Conservation (phyloP, 1,140 invertebrate genomes). For the Drosophila repletoides region DNA sequence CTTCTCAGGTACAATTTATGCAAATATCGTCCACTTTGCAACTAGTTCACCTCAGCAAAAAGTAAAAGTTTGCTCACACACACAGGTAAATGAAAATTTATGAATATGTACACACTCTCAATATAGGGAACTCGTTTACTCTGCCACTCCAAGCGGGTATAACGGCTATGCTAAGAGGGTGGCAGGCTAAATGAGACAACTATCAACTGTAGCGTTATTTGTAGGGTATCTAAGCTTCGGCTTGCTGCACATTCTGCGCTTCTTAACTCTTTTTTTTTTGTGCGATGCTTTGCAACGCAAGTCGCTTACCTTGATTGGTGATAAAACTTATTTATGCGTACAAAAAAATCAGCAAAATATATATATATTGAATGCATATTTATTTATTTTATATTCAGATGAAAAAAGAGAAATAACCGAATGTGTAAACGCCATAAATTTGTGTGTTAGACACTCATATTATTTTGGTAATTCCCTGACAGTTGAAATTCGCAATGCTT, state of each 20-base stretch:
- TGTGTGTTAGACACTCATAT: slow-evolving; percentile 34
- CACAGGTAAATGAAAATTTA: background rate
- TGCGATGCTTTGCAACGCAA: background rate
- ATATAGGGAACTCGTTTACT: slow-evolving; percentile 37
- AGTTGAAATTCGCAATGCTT: slow-evolving; percentile 66
- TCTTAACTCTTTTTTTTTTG: background rate
- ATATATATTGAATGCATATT: slow-evolving; percentile 20
- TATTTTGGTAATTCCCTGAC: slow-evolving; percentile 58
- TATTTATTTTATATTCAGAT: slow-evolving; percentile 31
- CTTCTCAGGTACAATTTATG: slow-evolving; percentile 61
- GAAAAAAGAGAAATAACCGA: slow-evolving; percentile 4
- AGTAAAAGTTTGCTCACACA: slow-evolving; percentile 70
- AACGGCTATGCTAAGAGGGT: too few relatives aligned
- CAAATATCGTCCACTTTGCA: slow-evolving; percentile 71
- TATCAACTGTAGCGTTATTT: too few relatives aligned
- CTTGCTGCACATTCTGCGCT: background rate
- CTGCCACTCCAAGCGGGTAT: too few relatives aligned
- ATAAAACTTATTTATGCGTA: slow-evolving; percentile 79
- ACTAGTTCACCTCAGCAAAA: slow-evolving; percentile 73
- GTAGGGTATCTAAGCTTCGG: slow-evolving; percentile 5
- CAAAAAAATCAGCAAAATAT: slow-evolving; percentile 38
- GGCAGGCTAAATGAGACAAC: too few relatives aligned
- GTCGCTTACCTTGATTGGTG: slow-evolving; percentile 72
- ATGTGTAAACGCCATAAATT: slow-evolving; percentile 63
- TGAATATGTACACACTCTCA: background rate